Conservation (phyloP, 2,113 vertebrate species). For the Bubo blakistoni region DNA sequence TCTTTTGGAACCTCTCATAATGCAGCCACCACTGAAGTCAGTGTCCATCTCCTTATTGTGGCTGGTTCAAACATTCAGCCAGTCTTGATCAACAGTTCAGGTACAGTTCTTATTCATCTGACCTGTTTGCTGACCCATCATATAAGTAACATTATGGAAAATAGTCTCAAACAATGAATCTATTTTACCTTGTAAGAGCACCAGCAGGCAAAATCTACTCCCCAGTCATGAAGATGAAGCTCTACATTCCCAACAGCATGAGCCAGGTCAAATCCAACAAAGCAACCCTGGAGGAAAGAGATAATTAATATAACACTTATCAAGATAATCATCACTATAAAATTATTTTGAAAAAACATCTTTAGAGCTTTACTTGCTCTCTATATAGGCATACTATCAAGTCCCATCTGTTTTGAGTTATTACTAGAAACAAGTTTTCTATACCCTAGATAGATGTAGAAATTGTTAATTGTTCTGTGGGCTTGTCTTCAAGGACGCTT, state of each 20-base stretch:
- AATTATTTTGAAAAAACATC: background rate
- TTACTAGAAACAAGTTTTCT: background rate
- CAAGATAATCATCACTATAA: background rate
- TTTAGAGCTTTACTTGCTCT: background rate
- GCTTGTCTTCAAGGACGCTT: background rate
- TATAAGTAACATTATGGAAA: background rate
- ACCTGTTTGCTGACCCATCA: background rate
- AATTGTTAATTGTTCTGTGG: background rate
- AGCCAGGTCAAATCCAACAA: conserved; percentile 92
- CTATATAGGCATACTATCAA: background rate
- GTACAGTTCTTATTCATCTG: background rate
- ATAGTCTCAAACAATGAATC: background rate
- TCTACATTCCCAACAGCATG: conserved; percentile 90
- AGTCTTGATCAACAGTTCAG: background rate
- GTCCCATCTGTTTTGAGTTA: background rate
- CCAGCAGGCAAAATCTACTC: conserved; percentile 96
- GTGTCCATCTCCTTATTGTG: background rate
- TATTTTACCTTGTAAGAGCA: conserved; percentile 92
- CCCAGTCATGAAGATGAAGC: conserved; percentile 89
- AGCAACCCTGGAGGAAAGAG: conserved; percentile 82
- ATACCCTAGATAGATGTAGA: fast-evolving
- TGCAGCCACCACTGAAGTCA: background rate
- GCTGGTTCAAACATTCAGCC: background rate
- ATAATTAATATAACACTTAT: background rate
- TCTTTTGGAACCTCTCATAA: background rate